These are phyloP conservation scores for Acleris literana DNA, from an alignment of 2,888 invertebrate genomes.

Conservation along the genomic window DNA sequence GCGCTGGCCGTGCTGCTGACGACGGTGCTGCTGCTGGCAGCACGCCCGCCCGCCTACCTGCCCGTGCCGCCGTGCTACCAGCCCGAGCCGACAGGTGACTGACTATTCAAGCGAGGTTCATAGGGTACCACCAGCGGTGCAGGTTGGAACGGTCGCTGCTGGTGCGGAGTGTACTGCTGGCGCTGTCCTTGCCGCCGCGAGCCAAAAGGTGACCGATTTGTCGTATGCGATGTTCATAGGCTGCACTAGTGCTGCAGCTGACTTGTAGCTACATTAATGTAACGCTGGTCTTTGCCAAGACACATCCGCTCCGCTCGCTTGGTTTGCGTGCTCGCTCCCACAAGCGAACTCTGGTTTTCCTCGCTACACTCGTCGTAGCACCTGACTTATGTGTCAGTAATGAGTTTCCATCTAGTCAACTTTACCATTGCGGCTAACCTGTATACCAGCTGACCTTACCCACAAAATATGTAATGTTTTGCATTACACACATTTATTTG, in stretches of 20 bases:
- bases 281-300: no score
- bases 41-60: constrained; percentile 65
- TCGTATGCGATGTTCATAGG: constrained; percentile 61
- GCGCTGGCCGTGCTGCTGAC: constrained; percentile 85
- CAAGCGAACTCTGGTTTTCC: no score
- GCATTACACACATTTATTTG: no score
- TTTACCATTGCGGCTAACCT: no score
- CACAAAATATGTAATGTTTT: no score
- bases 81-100: constrained; percentile 73
- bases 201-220: constrained; percentile 51
- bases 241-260: constrained; percentile 88
- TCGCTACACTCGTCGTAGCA: no score
- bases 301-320: no score
- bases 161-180: constrained; percentile 80
- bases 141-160: constrained; percentile 88
- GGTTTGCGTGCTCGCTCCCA: no score
- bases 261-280: no score
- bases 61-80: constrained; percentile 75
- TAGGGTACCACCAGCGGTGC: constrained; percentile 88
- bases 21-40: constrained; percentile 79
- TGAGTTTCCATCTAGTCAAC: no score
- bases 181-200: constrained; percentile 76
- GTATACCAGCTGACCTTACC: no score
- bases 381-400: no score
- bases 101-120: constrained; percentile 54